A percentile compares a stretch with the other conserved stretches of the same genome.
Conservation (phyloP, 2,888 invertebrate species). For the Brachypalpus laphriformis region DNA sequence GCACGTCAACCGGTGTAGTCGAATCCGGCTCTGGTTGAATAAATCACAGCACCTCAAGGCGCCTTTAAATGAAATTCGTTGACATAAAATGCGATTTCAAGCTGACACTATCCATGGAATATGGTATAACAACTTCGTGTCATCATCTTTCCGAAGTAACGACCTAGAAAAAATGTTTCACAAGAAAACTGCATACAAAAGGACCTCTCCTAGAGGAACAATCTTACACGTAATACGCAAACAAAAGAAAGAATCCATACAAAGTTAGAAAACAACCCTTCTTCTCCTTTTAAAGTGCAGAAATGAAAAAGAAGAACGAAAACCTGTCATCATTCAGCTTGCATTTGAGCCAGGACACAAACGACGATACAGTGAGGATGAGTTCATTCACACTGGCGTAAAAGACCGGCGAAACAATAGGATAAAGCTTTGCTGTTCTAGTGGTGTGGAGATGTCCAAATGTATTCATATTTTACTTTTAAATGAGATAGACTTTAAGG, state of each 20-base stretch:
- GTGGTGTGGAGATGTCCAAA: constrained; percentile 45
- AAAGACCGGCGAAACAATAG: constrained; percentile 49
- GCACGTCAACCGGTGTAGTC: too few species aligned
- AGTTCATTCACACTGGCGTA: constrained; percentile 63
- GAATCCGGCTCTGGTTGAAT: too few species aligned
- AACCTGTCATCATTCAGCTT: constrained; percentile 47
- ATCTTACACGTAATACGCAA: constrained; percentile 7
- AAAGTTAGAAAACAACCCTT: constrained; percentile 15
- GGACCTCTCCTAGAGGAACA: constrained; percentile 24
- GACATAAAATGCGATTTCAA: neutral
- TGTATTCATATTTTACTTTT: constrained; percentile 60
- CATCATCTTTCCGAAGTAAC: constrained; percentile 34
- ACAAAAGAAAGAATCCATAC: constrained; percentile 3
- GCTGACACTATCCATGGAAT: neutral
- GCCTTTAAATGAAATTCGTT: neutral
- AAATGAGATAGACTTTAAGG: constrained; percentile 60
- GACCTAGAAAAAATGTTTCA: constrained; percentile 58
- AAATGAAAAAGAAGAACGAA: constrained; percentile 22
- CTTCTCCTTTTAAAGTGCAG: constrained; percentile 31
- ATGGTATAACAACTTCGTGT: neutral
- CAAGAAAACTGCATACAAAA: constrained; percentile 45
- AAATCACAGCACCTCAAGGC: neutral
- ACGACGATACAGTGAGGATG: constrained; percentile 8
- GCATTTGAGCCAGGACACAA: constrained; percentile 35
- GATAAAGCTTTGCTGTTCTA: constrained; percentile 1